Percentiles rank a stretch among this genome's conserved stretches.
Evolutionary conservation across 2,113 vertebrate species (phyloP).

Genomic region (Vanacampus margaritifer): DNA sequence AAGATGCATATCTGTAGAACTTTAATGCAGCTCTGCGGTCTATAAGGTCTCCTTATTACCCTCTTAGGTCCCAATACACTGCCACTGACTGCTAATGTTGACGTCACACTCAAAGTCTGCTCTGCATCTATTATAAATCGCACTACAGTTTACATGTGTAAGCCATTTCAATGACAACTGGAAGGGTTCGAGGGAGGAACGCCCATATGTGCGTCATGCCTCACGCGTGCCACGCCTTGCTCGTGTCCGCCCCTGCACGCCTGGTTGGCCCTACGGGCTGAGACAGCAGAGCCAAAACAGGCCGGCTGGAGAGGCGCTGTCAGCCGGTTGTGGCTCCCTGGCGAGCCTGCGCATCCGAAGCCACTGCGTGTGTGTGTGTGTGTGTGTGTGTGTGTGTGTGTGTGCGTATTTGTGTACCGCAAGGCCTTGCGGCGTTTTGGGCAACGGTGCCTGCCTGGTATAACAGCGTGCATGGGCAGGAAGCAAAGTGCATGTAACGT

Average conservation of each 20-base stretch:
- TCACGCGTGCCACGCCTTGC: conserved; percentile 60
- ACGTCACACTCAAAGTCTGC: not conserved
- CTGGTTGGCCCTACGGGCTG: conserved; percentile 42
- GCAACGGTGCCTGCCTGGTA: not conserved
- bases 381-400: not conserved
- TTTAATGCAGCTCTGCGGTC: not conserved
- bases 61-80: not conserved
- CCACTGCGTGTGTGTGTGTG: not conserved
- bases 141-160: not conserved
- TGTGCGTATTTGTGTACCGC: not conserved
- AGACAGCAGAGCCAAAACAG: conserved; percentile 7
- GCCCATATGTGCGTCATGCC: conserved; percentile 44
- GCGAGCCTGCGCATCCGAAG: conserved; percentile 37
- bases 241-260: conserved; percentile 40
- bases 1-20: not conserved
- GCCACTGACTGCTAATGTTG: not conserved
- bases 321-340: conserved; percentile 39
- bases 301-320: conserved; percentile 31
- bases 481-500: not conserved
- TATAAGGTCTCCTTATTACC: not conserved
- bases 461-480: not conserved
- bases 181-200: conserved; percentile 10
- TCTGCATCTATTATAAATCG: not conserved
- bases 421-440: conserved; percentile 25
- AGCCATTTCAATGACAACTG: conserved; percentile 27